phyloP scores from a whole-genome alignment of 1,140 invertebrate genomes.

The Apis laboriosa region DNA sequence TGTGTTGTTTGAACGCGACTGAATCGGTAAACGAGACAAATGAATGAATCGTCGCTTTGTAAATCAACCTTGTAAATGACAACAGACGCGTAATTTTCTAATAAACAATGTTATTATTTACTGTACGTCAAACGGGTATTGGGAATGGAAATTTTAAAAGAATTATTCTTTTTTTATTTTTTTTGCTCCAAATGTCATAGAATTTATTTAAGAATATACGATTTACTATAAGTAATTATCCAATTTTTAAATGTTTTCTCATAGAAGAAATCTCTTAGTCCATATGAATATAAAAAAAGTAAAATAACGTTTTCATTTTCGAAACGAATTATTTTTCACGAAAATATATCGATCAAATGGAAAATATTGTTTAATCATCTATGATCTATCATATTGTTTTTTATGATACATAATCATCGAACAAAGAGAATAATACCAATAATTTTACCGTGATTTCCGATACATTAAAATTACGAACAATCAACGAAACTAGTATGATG shows the following conservation, averaged over 20 bases:
- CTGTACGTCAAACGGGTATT: not conserved
- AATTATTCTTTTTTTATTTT: not conserved
- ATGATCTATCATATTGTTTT: not conserved
- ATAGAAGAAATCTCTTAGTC: not conserved
- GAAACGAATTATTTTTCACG: not conserved
- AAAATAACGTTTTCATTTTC: not conserved
- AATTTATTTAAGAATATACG: conserved; percentile 9
- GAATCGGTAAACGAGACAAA: conserved; percentile 26
- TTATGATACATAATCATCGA: not conserved
- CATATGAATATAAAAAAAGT: not conserved
- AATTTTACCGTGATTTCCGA: not conserved
- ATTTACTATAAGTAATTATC: not conserved
- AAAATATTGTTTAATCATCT: not conserved
- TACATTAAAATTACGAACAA: not conserved
- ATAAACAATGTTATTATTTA: conserved; percentile 5
- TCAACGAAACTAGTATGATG: not conserved
- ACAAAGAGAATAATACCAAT: not conserved
- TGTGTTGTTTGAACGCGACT: conserved; percentile 29
- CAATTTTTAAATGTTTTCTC: not conserved
- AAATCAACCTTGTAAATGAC: conserved; percentile 30
- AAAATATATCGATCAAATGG: not conserved
- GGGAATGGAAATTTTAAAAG: not conserved
- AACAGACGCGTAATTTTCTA: conserved; percentile 26
- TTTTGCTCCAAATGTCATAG: not conserved
- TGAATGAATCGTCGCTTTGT: conserved; percentile 23